phyloP scores from a whole-genome alignment of 1,140 invertebrate genomes.

The Caenorhabditis latens region DNA sequence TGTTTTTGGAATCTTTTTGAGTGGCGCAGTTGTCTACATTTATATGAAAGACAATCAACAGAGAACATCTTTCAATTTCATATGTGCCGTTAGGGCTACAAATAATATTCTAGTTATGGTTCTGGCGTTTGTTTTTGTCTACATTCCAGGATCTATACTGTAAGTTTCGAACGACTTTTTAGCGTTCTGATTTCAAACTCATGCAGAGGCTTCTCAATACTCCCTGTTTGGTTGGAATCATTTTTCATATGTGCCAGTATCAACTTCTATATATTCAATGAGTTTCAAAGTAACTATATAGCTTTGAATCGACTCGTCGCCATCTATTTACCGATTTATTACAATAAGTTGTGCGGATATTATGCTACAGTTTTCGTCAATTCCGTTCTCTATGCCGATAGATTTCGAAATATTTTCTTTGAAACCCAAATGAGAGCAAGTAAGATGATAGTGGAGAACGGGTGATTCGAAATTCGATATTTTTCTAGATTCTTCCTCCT shows the following conservation, averaged over 20 bases:
- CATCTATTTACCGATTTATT: background rate
- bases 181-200: background rate
- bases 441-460: background rate
- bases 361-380: background rate
- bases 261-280: conserved; percentile 12
- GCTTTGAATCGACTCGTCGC: conserved; percentile 10
- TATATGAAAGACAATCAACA: background rate
- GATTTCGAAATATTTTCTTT: background rate
- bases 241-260: background rate
- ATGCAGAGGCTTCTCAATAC: background rate
- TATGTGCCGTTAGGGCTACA: background rate
- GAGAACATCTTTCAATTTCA: background rate
- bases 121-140: background rate
- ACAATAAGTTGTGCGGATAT: background rate
- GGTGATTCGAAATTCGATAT: background rate
- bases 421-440: background rate
- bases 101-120: conserved; percentile 14
- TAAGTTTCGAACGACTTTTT: background rate
- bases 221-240: background rate
- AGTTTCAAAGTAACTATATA: conserved; percentile 34
- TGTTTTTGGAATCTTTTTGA: background rate
- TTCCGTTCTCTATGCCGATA: background rate
- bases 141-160: background rate
- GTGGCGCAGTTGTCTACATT: background rate
- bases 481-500: background rate